Conservation (phyloP, 2,888 invertebrate species). For the Brachypterus glaber region DNA sequence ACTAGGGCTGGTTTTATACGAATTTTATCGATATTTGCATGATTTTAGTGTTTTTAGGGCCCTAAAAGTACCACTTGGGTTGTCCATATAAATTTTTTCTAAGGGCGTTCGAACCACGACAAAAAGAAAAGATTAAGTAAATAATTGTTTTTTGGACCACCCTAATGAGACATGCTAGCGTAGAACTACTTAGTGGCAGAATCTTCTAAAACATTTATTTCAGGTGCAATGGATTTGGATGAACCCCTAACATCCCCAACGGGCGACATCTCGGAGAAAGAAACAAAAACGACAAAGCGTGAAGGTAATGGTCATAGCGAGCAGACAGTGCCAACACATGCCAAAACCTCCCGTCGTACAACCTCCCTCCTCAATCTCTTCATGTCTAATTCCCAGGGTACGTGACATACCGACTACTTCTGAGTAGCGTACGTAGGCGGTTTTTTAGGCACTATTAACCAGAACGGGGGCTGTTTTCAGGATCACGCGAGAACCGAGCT, state of each 20-base stretch:
- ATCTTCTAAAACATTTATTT: no score
- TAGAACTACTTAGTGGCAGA: no score
- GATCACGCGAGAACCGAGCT: conserved; percentile 47
- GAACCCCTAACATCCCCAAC: conserved; percentile 34
- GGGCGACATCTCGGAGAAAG: conserved; percentile 27
- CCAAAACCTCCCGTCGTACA: conserved; percentile 82
- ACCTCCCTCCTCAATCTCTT: conserved; percentile 92
- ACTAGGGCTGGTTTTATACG: no score
- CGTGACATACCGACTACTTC: conserved; percentile 32
- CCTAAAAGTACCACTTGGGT: no score
- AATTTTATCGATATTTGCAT: no score
- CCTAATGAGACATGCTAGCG: no score
- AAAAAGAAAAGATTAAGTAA: no score
- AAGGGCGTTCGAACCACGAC: no score
- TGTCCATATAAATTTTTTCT: no score
- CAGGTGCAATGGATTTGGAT: conserved; percentile 37
- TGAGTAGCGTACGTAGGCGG: conserved; percentile 48
- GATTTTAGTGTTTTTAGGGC: no score
- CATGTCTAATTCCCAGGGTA: conserved; percentile 92
- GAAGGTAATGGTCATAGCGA: conserved; percentile 49
- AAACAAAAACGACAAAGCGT: conserved; percentile 52
- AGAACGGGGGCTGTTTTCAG: conserved; percentile 51
- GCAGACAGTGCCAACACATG: conserved; percentile 45
- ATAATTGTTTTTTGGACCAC: no score
- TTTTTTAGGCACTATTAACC: conserved; percentile 35